These are phyloP conservation scores for Drosophila pseudotakahashii DNA, from an alignment of 2,888 invertebrate genomes.

Conservation along the genomic window DNA sequence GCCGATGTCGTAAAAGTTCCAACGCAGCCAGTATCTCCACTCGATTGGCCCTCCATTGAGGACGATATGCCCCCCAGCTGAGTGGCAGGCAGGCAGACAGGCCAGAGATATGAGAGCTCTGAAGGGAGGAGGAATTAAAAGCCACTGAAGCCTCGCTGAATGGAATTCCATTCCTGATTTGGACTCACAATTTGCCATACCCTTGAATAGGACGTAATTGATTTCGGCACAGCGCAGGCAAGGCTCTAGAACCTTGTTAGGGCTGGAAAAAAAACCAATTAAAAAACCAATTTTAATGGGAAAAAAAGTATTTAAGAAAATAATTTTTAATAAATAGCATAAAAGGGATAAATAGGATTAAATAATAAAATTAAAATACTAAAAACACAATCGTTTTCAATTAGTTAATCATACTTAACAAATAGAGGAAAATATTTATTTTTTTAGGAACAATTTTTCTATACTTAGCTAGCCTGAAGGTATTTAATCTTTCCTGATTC, in stretches of 20 bases:
- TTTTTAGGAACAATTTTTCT: not conserved
- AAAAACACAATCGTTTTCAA: no score
- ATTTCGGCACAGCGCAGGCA: not conserved
- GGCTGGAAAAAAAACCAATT: not conserved
- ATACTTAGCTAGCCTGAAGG: no score
- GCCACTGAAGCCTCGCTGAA: not conserved
- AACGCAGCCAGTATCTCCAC: conserved; percentile 21
- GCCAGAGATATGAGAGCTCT: not conserved
- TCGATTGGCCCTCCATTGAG: conserved; percentile 36
- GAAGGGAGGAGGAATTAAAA: not conserved
- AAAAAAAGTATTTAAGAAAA: no score
- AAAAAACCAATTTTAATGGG: no score
- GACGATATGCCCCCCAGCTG: conserved; percentile 22
- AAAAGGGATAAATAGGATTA: no score
- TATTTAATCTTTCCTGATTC: conserved; percentile 3
- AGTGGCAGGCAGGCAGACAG: conserved; percentile 7
- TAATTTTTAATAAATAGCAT: no score
- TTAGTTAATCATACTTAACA: no score
- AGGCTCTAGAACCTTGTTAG: not conserved
- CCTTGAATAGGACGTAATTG: not conserved
- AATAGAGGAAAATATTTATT: no score
- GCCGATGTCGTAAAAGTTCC: conserved; percentile 37
- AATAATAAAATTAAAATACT: no score
- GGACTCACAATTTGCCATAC: not conserved
- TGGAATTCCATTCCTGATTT: not conserved